These are phyloP conservation scores for Hydropotes inermis DNA, from an alignment of 2,113 vertebrate species.

Conservation along the genomic window DNA sequence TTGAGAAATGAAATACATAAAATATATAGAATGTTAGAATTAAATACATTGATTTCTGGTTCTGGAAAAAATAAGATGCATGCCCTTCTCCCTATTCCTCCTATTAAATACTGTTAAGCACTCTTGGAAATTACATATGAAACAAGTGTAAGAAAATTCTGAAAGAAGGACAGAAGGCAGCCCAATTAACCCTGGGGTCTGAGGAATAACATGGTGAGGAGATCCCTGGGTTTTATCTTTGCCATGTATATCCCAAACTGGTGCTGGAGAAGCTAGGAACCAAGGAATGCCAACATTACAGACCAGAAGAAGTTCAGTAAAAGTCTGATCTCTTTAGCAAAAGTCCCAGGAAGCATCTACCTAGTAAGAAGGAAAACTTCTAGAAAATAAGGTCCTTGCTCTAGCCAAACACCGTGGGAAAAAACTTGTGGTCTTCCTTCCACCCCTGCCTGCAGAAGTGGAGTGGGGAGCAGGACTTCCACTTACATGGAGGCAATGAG, in stretches of 20 bases:
- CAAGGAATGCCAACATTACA: neutral
- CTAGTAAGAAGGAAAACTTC: neutral
- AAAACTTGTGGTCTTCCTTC: neutral
- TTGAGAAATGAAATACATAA: neutral
- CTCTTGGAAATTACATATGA: neutral
- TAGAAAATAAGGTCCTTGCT: neutral
- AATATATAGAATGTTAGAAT: neutral
- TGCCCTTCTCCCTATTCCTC: neutral
- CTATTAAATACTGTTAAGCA: neutral
- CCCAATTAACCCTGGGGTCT: neutral
- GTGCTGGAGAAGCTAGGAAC: neutral
- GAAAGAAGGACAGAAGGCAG: neutral
- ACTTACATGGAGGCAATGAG: neutral
- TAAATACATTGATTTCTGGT: neutral
- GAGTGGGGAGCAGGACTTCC: neutral
- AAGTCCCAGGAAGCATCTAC: neutral
- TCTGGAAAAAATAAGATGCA: slow-evolving; percentile 14
- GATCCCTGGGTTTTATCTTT: neutral
- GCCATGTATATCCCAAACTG: neutral
- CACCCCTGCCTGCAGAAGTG: neutral
- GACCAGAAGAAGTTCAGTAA: neutral
- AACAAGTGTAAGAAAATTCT: neutral
- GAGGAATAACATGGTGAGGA: neutral
- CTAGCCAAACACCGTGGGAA: neutral
- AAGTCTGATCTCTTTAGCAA: neutral